phyloP scores from a whole-genome alignment of 2,113 vertebrate species.

The Tautogolabrus adspersus region DNA sequence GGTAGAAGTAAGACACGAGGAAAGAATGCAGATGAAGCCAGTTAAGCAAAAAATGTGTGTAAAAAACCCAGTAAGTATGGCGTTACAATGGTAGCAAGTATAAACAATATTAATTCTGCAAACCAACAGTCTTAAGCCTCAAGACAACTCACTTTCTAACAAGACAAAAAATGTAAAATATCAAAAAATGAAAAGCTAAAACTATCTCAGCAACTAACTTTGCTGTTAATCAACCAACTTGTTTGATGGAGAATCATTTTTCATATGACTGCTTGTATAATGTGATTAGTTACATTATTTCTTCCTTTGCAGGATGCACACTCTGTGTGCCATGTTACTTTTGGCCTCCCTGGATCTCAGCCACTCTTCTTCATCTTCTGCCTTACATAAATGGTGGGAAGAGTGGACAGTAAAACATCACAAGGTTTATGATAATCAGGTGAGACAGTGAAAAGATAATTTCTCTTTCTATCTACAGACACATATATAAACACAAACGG shows the following conservation, averaged over 20 bases:
- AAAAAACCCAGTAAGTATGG: no score
- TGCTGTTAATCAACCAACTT: neutral
- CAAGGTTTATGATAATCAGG: slow-evolving; percentile 71
- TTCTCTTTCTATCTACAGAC: neutral
- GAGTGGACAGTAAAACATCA: slow-evolving; percentile 68
- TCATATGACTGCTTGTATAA: neutral
- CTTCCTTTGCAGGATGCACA: slow-evolving; percentile 51
- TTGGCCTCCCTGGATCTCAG: slow-evolving; percentile 7
- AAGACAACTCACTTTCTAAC: neutral
- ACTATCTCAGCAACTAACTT: no score
- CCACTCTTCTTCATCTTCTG: slow-evolving; percentile 9
- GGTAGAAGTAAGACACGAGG: no score
- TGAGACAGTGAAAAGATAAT: slow-evolving; percentile 6
- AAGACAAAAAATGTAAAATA: no score
- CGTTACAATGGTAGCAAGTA: no score
- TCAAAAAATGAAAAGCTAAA: no score
- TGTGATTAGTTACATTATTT: neutral
- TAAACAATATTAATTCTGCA: neutral
- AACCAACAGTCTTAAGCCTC: neutral
- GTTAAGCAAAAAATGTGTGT: no score
- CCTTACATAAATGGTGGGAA: slow-evolving; percentile 60
- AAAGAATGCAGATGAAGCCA: no score
- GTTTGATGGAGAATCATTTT: neutral
- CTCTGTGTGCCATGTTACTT: slow-evolving; percentile 23
- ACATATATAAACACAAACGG: neutral